These are phyloP conservation scores for Brachionus manjavacas DNA, from an alignment of 1,140 invertebrate genomes.

Conservation along the genomic window DNA sequence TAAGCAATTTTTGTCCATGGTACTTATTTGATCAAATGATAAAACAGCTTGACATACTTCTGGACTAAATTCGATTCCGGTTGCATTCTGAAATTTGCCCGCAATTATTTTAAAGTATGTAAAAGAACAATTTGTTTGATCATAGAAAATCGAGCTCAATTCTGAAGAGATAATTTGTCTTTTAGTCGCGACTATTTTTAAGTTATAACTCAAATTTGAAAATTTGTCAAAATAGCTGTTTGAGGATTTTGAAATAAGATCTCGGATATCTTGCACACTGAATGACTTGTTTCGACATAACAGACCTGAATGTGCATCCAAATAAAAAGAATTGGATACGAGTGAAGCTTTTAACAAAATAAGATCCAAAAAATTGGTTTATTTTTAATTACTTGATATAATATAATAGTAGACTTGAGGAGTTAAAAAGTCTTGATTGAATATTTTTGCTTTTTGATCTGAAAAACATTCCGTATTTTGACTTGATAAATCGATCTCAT, in stretches of 20 bases:
- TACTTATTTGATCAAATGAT: background rate
- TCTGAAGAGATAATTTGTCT: background rate
- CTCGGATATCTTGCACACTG: background rate
- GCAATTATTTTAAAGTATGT: constrained; percentile 14
- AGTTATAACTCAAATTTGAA: background rate
- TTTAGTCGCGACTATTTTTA: background rate
- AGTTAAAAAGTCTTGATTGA: background rate
- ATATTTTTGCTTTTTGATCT: background rate
- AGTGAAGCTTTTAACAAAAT: background rate
- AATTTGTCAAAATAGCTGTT: background rate
- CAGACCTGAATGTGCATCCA: background rate
- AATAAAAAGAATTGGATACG: background rate
- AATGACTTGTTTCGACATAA: background rate
- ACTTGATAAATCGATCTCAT: background rate
- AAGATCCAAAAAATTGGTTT: too few species aligned
- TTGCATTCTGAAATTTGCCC: background rate
- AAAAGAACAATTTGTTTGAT: constrained; percentile 13
- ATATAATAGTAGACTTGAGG: background rate
- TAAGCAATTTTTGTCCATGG: background rate
- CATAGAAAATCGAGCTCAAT: background rate
- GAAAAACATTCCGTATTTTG: background rate
- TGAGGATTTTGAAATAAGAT: background rate
- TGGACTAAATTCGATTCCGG: background rate
- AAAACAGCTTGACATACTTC: background rate
- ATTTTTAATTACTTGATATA: background rate